phyloP scores from a whole-genome alignment of 2,888 invertebrate genomes.

The Drosophila kanekoi region DNA sequence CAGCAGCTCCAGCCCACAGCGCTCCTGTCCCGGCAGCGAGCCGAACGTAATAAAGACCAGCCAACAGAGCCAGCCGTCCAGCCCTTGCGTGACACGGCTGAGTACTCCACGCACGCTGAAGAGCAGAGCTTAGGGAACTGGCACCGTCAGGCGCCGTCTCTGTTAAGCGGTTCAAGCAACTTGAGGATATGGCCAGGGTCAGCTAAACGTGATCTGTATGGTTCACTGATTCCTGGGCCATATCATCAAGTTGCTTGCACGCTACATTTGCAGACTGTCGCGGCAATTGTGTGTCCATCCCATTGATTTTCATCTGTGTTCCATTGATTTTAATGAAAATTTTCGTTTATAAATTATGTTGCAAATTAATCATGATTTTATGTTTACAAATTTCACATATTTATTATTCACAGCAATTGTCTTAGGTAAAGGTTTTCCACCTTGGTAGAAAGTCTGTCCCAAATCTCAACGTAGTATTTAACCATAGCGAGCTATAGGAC shows the following conservation, averaged over 20 bases:
- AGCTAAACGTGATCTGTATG: not conserved
- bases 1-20: slow-evolving; percentile 9
- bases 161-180: slow-evolving; percentile 47
- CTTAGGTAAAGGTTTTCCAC: no score
- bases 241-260: slow-evolving; percentile 66
- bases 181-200: slow-evolving; percentile 46
- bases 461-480: no score
- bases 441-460: no score
- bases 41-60: slow-evolving; percentile 14
- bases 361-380: slow-evolving; percentile 17
- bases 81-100: slow-evolving; percentile 36
- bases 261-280: not conserved
- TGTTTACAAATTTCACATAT: not conserved
- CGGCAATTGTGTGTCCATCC: not conserved
- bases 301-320: slow-evolving; percentile 10
- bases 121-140: slow-evolving; percentile 21
- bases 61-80: slow-evolving; percentile 9
- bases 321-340: slow-evolving; percentile 2
- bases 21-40: slow-evolving; percentile 26
- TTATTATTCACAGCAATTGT: not conserved
- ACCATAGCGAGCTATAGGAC: no score
- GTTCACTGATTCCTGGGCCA: slow-evolving; percentile 18
- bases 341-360: slow-evolving; percentile 30
- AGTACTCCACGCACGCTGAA: slow-evolving; percentile 47
- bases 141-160: not conserved